Evolutionary conservation across 1,140 invertebrate species (phyloP), one percentile per base, ranked within the genome.

Genomic region (Globodera ellingtonae): DNA sequence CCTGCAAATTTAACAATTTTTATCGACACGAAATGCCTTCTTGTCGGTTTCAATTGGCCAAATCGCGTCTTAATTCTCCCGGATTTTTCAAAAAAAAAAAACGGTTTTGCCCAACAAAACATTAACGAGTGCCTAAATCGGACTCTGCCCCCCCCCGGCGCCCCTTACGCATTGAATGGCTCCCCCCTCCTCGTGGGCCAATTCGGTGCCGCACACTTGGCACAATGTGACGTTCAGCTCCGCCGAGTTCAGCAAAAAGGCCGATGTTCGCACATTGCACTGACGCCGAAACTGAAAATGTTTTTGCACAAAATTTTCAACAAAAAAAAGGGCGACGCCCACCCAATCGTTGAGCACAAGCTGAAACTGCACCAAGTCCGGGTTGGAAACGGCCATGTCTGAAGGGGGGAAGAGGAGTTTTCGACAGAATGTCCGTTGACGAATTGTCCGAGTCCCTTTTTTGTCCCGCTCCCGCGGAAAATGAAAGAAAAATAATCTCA

Each of bases 311-410:
- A 71, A 24, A 21, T 21, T 44, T 6, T 0, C 70, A 72, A 18
- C 3, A 48, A 52, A 47, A 35, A 35, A 3, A 35, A 15, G 21
- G 0, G 18, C 46, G 6, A 18, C n/a, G 76, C 78, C 35, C 66
- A 85, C 84, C 84, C 84, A 85, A 46, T 86, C 75, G 72, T 86
- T 85, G n/a, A 85, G 71, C 24, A 77, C 83, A 56, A 75, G 71
- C 75, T 85, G 84, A 52, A 85, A 85, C 72, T 84, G 85, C 21
- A 86, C 18, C 50, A 85, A 56, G 52, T 85, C 84, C 10, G 84
- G 79, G 62, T 85, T 85, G 13, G 66, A 69, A 8, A 77, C 78
- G 18, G 84, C 84, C 47, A 79, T 81, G 69, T 82, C 84, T 85
- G 56, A 46, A 85, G 46, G 62, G 50, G 59, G 48, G 21, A 13